Base-by-base conservation (phyloP, 2,888 invertebrate species). In the Ptilodon capucinus region DNA sequence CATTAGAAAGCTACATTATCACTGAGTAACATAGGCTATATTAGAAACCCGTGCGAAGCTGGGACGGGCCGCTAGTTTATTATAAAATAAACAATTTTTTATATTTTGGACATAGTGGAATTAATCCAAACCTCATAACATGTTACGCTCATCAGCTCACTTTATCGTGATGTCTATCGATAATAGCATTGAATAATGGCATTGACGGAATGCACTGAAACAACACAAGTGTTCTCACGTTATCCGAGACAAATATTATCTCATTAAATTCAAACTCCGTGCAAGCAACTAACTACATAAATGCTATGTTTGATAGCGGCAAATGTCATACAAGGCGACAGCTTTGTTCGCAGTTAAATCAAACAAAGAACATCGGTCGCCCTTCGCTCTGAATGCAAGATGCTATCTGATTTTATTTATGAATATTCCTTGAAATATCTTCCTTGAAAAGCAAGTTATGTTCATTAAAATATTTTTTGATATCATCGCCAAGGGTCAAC, bases 261-360 rank as follows among this genome's bases (percentile, higher is more conserved):
- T 19, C 19, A 19, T 38, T 19, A 18, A 38, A 38, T 11, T 18
- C 16, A n/a, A 38, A 38, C 38, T 38, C 13, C n/a, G 6, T 17
- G 3, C 2, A 28, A 32, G 38, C 19, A 9, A 38, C 42, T 9
- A 39, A 38, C 8, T 32, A 30, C 28, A 41, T 18, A 25, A 44
- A 11, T 36, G 16, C 14, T 21, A 25, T 6, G 40, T 40, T 60
- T 44, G 32, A 28, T 6, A 42, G 28, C 19, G 54, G 42, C 44
- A 43, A 59, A 52, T 55, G 40, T 46, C 35, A 44, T 40, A 44
- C 32, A 19, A 46, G 30, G 9, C 18, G 32, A 46, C 34, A 13
- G 42, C 36, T 47, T 35, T 21, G 36, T 21, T 43, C 9, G 18
- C 36, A 41, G 47, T 47, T 44, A 17, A 40, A 57, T 48, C 47